Evolutionary conservation across 2,888 invertebrate species (phyloP), one percentile per base, ranked within the genome.

Genomic region (Tuberolachnus salignus): DNA sequence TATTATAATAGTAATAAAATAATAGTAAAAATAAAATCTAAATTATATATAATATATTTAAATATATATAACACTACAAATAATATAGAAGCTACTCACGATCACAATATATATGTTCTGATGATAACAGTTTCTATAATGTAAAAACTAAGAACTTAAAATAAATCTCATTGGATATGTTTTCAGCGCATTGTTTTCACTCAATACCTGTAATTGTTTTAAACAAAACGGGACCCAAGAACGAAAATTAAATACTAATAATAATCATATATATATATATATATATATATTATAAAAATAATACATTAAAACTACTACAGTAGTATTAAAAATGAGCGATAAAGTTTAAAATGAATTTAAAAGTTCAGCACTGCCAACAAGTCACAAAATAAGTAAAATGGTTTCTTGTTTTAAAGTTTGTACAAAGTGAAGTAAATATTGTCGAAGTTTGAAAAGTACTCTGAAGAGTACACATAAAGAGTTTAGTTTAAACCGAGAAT

Each of bases 1-100:
- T 57, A 51, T 34, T 53, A 67, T 64, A 64, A 44, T 26, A 19
- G 34, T 49, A 61, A 73, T 64, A 66, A 66, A 74, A 57, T 70
- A 70, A 63, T 73, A 73, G 34, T 57, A 63, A 59, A 71, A 72
- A 61, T 73, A 73, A 73, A 53, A 53, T 23, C 73, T 74, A 74
- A 72, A 63, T 42, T 73, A 49, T 51, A 73, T 34, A 49, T 61
- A 19, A 42, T 51, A 23, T 49, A 72, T 51, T 19, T 42, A 63
- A 51, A 63, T 46, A 64, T 21, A 59, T 34, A 69, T 59, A 69
- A 61, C 23, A 59, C 78, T 78, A 78, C 59, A 0, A 67, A 75
- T 26, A 67, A 78, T 34, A 69, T 67, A 78, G 26, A 69, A 78
- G 51, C 78, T 78, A 78, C 59, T 78, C 78, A 78, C 59, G 57